Evolutionary conservation across 2,888 invertebrate genomes (phyloP), one percentile per base, ranked within the genome.

Genomic region (Gastrophysa polygoni): DNA sequence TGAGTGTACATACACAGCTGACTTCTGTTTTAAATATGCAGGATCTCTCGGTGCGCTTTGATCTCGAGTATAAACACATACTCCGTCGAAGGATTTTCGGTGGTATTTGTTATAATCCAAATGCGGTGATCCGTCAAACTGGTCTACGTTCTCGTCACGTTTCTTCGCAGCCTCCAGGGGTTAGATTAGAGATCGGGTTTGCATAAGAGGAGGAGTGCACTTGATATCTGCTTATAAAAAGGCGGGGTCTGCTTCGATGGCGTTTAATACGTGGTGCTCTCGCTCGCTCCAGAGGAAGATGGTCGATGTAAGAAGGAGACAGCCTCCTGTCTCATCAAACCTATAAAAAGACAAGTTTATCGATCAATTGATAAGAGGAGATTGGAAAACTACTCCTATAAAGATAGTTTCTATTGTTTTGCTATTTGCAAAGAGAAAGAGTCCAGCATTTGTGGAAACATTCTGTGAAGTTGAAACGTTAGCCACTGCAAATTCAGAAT

Each of bases 1-100:
- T 83, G 86, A 10, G 10, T 82, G 85, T 82, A 84, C n/a, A n/a
- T 82, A 82, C 81, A 74, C 77, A 75, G 78, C 81, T 79, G 81
- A 63, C 64, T 66, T 60, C 71, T 59, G 64, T 66, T 69, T 64
- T 68, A 66, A 69, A 69, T 65, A 64, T 60, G 66, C 68, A 71
- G 71, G 73, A 71, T 71, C 71, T 71, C 70, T 68, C 70, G 70
- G 73, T 71, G 71, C 71, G 71, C 68, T 72, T 72, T 70, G 66
- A 71, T 71, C 69, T 69, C 49, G 64, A 54, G 61, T 62, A 64
- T 65, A 68, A 70, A 69, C 71, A 75, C 73, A 72, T 71, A 71
- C 73, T 75, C 71, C 68, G 67, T 61, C 63, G 50, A 38, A 50
- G 57, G 54, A 62, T 44, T 51, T 51, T 51, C 20, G 7, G n/a